These are phyloP conservation scores for Odontothrips loti DNA, from an alignment of 2,888 invertebrate species.

Conservation along the genomic window DNA sequence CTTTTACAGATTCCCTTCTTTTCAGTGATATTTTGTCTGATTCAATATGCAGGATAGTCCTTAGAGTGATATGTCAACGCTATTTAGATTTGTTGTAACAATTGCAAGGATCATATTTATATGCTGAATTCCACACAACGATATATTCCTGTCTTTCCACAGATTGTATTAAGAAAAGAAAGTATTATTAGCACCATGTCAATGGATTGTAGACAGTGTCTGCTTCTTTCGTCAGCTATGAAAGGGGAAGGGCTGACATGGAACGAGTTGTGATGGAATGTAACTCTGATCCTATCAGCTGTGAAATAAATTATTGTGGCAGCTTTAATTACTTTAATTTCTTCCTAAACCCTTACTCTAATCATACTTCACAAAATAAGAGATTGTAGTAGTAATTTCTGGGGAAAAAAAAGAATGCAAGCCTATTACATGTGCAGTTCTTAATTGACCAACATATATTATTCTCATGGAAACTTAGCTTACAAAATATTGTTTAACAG, in stretches of 20 bases:
- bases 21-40: not conserved
- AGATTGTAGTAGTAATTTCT: not conserved
- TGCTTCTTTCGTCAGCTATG: too few species aligned
- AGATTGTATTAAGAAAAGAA: too few species aligned
- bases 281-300: not conserved
- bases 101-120: not conserved
- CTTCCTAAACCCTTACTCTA: not conserved
- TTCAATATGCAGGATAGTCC: not conserved
- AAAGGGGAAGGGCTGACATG: too few species aligned
- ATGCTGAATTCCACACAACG: too few species aligned
- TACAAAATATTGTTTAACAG: not conserved
- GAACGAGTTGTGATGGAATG: too few species aligned
- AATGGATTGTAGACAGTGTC: too few species aligned
- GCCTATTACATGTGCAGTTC: not conserved
- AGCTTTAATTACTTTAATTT: not conserved
- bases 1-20: not conserved
- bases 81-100: not conserved
- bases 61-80: not conserved
- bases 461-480: not conserved
- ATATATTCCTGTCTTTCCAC: too few species aligned
- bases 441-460: not conserved
- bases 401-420: not conserved
- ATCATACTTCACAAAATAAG: not conserved
- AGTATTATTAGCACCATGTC: too few species aligned
- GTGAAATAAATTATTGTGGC: not conserved